Conservation (phyloP, 2,888 invertebrate genomes). For the Idaea aversata region DNA sequence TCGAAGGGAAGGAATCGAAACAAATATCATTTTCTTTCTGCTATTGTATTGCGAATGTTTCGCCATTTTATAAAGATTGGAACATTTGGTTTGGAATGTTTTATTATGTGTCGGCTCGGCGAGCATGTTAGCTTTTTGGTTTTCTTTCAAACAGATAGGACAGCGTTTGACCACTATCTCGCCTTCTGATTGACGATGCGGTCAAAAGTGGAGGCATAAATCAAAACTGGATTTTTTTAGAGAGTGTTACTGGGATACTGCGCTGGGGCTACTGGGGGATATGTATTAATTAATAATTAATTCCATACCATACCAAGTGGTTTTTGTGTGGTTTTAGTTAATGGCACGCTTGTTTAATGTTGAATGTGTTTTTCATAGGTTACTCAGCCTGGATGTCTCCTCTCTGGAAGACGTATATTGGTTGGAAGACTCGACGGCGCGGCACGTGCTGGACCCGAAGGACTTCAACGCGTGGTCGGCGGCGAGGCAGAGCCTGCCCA, state of each 20-base stretch:
- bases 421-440: conserved; percentile 90
- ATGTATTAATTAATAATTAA: too few species aligned
- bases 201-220: too few species aligned
- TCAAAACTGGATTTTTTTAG: too few species aligned
- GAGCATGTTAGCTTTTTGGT: neutral
- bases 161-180: neutral
- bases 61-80: neutral
- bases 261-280: too few species aligned
- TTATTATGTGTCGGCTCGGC: neutral
- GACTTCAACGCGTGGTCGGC: conserved; percentile 90
- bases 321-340: too few species aligned
- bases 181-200: too few species aligned
- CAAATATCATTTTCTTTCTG: neutral
- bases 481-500: conserved; percentile 90
- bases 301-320: too few species aligned
- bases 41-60: neutral
- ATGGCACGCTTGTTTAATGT: neutral
- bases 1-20: neutral
- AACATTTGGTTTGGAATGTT: neutral
- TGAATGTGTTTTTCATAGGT: conserved; percentile 57
- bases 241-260: too few species aligned
- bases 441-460: conserved; percentile 86
- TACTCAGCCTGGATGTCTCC: conserved; percentile 89
- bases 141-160: neutral
- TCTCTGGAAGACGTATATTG: conserved; percentile 95